Conservation (phyloP, 2,888 invertebrate species). For the Norana najaformis region DNA sequence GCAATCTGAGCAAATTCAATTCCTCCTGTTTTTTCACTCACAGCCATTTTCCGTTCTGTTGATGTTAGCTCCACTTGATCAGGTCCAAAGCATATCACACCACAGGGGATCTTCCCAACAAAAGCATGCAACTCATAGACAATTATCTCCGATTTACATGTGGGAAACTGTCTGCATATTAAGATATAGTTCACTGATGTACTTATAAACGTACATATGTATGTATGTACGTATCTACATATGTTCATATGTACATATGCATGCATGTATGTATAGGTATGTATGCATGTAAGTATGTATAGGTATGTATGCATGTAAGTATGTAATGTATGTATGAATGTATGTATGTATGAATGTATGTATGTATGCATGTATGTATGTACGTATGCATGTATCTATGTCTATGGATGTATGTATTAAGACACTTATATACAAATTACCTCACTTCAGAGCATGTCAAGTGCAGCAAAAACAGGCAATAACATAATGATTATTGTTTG, state of each 20-base stretch:
- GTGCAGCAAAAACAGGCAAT: too few species aligned
- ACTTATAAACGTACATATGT: neutral
- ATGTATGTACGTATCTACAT: neutral
- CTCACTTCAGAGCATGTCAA: too few species aligned
- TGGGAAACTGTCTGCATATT: neutral
- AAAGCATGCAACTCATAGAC: neutral
- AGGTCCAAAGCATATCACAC: neutral
- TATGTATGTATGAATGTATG: neutral
- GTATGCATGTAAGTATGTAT: neutral
- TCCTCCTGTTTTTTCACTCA: neutral
- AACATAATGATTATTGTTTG: too few species aligned
- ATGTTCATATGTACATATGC: neutral
- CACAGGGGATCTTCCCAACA: slow-evolving; percentile 3
- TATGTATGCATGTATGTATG: neutral
- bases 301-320: neutral
- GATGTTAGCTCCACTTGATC: slow-evolving; percentile 7
- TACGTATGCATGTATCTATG: neutral
- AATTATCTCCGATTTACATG: neutral
- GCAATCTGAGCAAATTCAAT: slow-evolving; percentile 13
- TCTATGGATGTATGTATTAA: neutral
- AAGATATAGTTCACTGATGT: neutral
- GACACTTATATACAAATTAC: neutral
- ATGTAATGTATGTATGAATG: neutral
- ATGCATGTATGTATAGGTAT: neutral
- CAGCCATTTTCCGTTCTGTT: neutral